Evolutionary conservation across 2,888 invertebrate genomes (phyloP).

Genomic region (Ophioninae sp.): DNA sequence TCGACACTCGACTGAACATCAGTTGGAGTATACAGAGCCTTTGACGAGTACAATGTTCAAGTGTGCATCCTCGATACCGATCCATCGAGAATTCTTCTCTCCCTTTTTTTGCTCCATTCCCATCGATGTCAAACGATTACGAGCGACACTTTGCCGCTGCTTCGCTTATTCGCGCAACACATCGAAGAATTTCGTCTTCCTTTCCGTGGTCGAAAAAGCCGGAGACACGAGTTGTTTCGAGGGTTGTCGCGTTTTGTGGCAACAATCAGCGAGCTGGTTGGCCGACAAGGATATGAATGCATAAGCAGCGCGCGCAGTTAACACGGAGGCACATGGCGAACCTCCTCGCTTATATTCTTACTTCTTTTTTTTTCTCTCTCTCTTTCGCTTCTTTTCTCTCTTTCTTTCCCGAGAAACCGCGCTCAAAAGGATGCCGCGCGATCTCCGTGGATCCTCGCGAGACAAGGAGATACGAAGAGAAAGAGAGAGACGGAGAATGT

Average conservation of each 20-base stretch:
- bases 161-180: not conserved
- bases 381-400: conserved; percentile 2
- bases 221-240: conserved; percentile 69
- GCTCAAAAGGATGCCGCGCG: conserved; percentile 76
- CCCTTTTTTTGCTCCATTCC: not conserved
- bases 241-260: conserved; percentile 78
- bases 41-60: not conserved
- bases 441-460: conserved; percentile 61
- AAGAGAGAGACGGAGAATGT: conserved; percentile 51
- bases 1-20: not conserved
- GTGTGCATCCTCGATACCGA: not conserved
- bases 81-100: not conserved
- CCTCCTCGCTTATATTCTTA: conserved; percentile 62
- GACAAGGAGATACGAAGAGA: conserved; percentile 45
- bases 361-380: conserved; percentile 12
- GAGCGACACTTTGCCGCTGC: conserved; percentile 45
- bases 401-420: conserved; percentile 67
- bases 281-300: conserved; percentile 79
- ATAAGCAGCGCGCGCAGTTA: conserved; percentile 76
- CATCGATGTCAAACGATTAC: conserved; percentile 40
- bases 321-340: conserved; percentile 76
- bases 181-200: conserved; percentile 7
- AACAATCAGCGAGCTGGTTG: conserved; percentile 77
- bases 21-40: not conserved
- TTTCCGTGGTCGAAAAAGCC: conserved; percentile 70